Evolutionary conservation across 1,140 invertebrate genomes (phyloP).

Genomic region (Camponotus floridanus): DNA sequence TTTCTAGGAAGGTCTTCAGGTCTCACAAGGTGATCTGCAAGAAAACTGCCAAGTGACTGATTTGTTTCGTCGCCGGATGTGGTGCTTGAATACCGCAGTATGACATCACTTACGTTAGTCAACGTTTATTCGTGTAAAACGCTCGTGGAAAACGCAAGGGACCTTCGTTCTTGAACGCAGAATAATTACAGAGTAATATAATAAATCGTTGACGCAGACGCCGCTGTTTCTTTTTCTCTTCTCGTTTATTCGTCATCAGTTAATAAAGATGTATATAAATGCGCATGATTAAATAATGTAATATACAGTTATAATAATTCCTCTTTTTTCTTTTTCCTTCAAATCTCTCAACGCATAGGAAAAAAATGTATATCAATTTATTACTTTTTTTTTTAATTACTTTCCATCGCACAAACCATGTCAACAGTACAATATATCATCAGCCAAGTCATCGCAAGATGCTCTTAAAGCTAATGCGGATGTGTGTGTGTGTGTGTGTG

Average conservation of each 20-base stretch:
- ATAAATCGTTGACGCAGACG: constrained; percentile 48
- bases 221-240: constrained; percentile 45
- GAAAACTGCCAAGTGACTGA: not conserved
- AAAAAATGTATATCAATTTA: constrained; percentile 75
- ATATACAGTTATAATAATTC: constrained; percentile 67
- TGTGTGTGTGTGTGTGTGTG: constrained; percentile 7
- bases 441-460: constrained; percentile 60
- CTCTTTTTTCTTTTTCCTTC: constrained; percentile 1
- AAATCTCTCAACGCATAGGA: constrained; percentile 68
- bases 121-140: constrained; percentile 4
- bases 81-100: constrained; percentile 58
- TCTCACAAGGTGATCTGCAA: not conserved
- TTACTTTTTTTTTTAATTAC: constrained; percentile 69
- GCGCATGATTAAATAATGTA: constrained; percentile 77
- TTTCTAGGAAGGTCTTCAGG: not conserved
- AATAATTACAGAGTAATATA: constrained; percentile 49
- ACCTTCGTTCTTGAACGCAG: constrained; percentile 14
- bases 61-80: constrained; percentile 58
- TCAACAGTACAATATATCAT: constrained; percentile 66
- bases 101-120: constrained; percentile 52
- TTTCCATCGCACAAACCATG: constrained; percentile 75
- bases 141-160: not conserved
- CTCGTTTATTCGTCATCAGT: constrained; percentile 75
- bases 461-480: constrained; percentile 64
- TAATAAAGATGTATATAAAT: constrained; percentile 80